These are phyloP conservation scores for Anarhynchus alexandrinus DNA, from an alignment of 2,113 vertebrate species.

Conservation along the genomic window DNA sequence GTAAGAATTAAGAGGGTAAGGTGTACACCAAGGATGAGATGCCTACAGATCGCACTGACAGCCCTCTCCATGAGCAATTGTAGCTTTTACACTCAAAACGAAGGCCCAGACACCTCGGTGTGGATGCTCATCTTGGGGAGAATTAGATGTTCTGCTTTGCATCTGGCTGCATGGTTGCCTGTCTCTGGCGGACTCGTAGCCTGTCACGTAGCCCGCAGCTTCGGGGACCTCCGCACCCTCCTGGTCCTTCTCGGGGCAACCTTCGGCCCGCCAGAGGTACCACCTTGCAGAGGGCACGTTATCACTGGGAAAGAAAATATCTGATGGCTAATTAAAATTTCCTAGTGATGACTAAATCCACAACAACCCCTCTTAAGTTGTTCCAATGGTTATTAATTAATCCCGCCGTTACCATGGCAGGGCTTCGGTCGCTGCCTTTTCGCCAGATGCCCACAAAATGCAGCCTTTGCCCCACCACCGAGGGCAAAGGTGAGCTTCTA, in stretches of 20 bases:
- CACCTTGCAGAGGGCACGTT: accelerated
- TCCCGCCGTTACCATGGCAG: background rate
- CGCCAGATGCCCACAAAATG: background rate
- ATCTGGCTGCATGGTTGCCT: background rate
- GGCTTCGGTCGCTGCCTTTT: background rate
- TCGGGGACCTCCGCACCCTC: background rate
- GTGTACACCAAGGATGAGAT: background rate
- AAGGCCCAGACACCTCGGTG: background rate
- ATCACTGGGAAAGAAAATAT: background rate
- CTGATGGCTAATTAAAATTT: background rate
- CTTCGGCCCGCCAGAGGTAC: accelerated
- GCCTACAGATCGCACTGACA: background rate
- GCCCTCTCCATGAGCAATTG: accelerated
- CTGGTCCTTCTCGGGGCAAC: accelerated
- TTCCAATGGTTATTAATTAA: background rate
- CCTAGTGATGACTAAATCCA: background rate
- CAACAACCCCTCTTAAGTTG: background rate
- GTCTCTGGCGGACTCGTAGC: accelerated
- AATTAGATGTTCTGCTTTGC: background rate
- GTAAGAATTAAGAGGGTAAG: background rate
- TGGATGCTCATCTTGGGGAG: background rate
- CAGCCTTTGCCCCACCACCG: accelerated
- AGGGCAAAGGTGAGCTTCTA: background rate
- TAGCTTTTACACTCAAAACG: background rate
- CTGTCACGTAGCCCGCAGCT: too few relatives aligned